These are phyloP conservation scores for Hoplostethus mediterraneus DNA, from an alignment of 2,797 vertebrate genomes.

Conservation along the genomic window DNA sequence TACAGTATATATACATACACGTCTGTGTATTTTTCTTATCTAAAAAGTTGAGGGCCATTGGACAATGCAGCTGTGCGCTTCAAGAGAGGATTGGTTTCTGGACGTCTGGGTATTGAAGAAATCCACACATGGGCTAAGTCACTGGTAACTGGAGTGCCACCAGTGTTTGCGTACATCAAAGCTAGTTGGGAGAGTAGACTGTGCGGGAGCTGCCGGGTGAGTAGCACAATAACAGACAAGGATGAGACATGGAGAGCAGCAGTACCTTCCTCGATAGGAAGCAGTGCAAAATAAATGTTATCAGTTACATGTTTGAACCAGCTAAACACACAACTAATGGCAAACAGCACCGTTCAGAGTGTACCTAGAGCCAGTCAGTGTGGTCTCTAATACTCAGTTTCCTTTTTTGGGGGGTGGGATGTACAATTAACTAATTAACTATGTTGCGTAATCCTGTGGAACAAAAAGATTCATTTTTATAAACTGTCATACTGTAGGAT, in stretches of 20 bases:
- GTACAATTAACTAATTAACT: constrained; percentile 21
- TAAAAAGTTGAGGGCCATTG: constrained; percentile 84
- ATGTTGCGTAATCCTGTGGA: constrained; percentile 52
- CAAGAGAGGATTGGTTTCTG: constrained; percentile 77
- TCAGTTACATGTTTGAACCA: constrained; percentile 66
- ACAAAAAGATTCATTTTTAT: constrained; percentile 8
- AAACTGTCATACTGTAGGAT: constrained; percentile 47
- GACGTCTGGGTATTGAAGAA: constrained; percentile 72
- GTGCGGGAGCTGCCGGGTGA: constrained; percentile 70
- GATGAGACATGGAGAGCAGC: constrained; percentile 68
- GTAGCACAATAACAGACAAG: constrained; percentile 61
- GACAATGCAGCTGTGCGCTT: constrained; percentile 85
- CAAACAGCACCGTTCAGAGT: constrained; percentile 72
- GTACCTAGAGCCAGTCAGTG: constrained; percentile 38
- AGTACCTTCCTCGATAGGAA: constrained; percentile 69
- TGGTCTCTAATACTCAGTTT: neutral
- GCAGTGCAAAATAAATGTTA: constrained; percentile 71
- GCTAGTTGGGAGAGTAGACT: constrained; percentile 64
- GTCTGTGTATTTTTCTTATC: constrained; percentile 81
- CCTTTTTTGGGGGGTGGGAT: constrained; percentile 29
- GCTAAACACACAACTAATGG: constrained; percentile 75
- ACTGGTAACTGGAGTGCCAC: constrained; percentile 62
- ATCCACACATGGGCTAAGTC: constrained; percentile 64
- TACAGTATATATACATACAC: constrained; percentile 89
- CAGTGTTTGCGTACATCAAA: constrained; percentile 69